Percentiles rank a stretch among this genome's conserved stretches.
Conservation (phyloP, 2,113 vertebrate genomes). For the Atractosteus spatula region DNA sequence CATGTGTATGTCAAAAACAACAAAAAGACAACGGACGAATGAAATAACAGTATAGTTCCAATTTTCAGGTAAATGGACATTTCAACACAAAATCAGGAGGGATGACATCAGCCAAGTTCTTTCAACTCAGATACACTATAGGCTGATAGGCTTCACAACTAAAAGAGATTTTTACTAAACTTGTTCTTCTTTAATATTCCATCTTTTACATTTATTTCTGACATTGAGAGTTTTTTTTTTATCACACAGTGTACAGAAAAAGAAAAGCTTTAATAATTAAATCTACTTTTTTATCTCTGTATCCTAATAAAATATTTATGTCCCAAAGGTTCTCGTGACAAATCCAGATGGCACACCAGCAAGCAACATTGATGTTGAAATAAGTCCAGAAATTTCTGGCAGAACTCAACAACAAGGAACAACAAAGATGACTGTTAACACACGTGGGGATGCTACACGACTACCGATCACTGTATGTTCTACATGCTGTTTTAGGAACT, state of each 20-base stretch:
- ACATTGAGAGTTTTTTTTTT: neutral
- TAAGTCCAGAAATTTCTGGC: neutral
- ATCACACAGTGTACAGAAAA: neutral
- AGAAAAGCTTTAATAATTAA: neutral
- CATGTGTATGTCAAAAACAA: no score
- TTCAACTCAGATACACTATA: no score
- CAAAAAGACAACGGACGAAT: no score
- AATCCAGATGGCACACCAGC: constrained; percentile 71
- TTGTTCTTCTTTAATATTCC: neutral
- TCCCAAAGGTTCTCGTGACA: constrained; percentile 58
- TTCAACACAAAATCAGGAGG: no score
- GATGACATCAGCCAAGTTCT: no score
- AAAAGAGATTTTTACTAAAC: neutral
- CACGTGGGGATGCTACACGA: accelerated
- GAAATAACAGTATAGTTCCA: no score
- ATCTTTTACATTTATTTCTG: neutral
- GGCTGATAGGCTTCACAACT: no score
- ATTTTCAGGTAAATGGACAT: no score
- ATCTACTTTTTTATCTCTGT: neutral
- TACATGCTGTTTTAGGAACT: no score
- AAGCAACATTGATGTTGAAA: constrained; percentile 32
- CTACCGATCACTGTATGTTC: constrained; percentile 48
- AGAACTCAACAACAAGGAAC: constrained; percentile 46
- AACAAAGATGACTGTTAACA: constrained; percentile 58
- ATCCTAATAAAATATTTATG: neutral